Base-by-base conservation (phyloP, 2,113 vertebrate species). In the Limnothrissa miodon region DNA sequence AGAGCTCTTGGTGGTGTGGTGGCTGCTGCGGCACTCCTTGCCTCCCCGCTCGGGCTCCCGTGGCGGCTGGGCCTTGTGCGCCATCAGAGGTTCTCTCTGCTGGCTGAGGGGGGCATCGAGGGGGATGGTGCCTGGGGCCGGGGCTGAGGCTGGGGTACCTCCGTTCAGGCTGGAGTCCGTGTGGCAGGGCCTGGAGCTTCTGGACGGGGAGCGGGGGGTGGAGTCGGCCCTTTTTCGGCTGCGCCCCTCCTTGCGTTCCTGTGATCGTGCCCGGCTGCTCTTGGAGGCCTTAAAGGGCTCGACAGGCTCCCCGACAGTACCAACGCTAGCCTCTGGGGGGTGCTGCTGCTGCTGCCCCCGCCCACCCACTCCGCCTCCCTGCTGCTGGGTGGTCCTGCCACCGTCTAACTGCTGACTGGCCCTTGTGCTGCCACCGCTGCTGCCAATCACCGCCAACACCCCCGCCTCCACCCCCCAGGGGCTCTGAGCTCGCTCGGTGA, bases 381-480 rank as follows among this genome's bases (percentile, higher is more conserved):
- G 93, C 89, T 94, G 94, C 70, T 90, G 94, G 91, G 93, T 93
- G 92, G 95, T 90, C 95, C 96, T 95, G 95, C 96, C 94, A 93
- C 92, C 92, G 84, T 87, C 94, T 92, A 29, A 70, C 11, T 85
- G 85, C 66, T 66, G 59, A 29, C 94, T 95, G 85, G 87, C 92
- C 91, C 94, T 95, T 81, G 93, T 83, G 87, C 95, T 93, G 84
- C 89, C 92, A n/a, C 94, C 80, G 66, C 33, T 9, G 46, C 92
- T 80, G 89, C 78, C 86, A 42, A 44, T 45, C 78, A 66, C 33
- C 15, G 83, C 96, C 0, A 92, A 92, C 89, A 90, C 93, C 45
- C 92, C 94, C 91, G 91, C 94, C 89, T 96, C 95, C 84, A 92
- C 90, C 91, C 93, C 94, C 89, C 94, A 95, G 87, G 96, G 96